phyloP scores from a whole-genome alignment of 1,140 invertebrate species.

The fruit fly (Drosophila melanogaster) region Release_6_plus_ISO1_MT NT_033777.3:29832501-29833000 shows the following conservation, averaged over 20 bases:
- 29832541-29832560: constrained; percentile 32
- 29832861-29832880: too few species aligned
- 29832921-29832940: background rate
- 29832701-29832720: constrained; percentile 20
- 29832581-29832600: constrained; percentile 36
- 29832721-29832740: constrained; percentile 2
- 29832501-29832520: constrained; percentile 24
- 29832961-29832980: constrained; percentile 20
- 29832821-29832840: background rate
- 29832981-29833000: constrained; percentile 30
- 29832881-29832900: too few species aligned
- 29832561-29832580: constrained; percentile 39
- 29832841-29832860: background rate
- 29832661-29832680: constrained; percentile 13
- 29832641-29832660: constrained; percentile 27
- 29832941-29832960: background rate
- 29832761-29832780: background rate
- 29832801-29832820: background rate
- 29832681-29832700: constrained; percentile 35
- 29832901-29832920: background rate
- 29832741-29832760: background rate
- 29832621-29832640: constrained; percentile 30
- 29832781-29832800: background rate
- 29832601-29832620: constrained; percentile 40
- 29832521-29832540: constrained; percentile 34